These are phyloP conservation scores for Brachyptera risi DNA, from an alignment of 2,888 invertebrate genomes.

Conservation along the genomic window DNA sequence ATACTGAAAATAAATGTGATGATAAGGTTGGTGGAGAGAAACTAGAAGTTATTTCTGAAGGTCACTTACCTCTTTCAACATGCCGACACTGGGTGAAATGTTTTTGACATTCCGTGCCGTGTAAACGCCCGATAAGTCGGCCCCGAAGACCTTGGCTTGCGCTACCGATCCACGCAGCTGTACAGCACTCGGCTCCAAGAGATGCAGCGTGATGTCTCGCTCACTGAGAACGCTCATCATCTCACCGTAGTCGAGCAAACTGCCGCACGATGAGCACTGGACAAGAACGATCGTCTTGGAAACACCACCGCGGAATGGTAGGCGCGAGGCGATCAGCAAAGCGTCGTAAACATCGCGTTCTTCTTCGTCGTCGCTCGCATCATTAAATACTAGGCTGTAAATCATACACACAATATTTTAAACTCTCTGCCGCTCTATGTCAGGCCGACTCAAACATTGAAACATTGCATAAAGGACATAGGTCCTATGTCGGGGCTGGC, in stretches of 20 bases:
- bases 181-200: slow-evolving; percentile 39
- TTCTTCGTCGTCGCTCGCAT: no score
- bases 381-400: no score
- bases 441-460: no score
- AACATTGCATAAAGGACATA: no score
- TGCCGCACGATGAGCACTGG: slow-evolving; percentile 41
- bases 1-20: no score
- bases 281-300: slow-evolving; percentile 46
- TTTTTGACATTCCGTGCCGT: slow-evolving; percentile 39
- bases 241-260: slow-evolving; percentile 39
- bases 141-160: slow-evolving; percentile 38
- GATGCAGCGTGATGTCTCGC: slow-evolving; percentile 40
- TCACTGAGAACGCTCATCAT: slow-evolving; percentile 40
- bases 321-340: slow-evolving; percentile 39
- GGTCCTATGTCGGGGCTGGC: no score
- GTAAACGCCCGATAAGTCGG: slow-evolving; percentile 42
- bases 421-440: no score
- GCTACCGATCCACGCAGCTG: slow-evolving; percentile 31
- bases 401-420: no score
- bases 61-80: slow-evolving; percentile 28
- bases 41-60: no score
- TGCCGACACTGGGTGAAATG: slow-evolving; percentile 23
- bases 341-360: slow-evolving; percentile 34
- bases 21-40: no score
- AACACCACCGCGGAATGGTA: slow-evolving; percentile 47